These are phyloP conservation scores for Phoxinus dragarum DNA, from an alignment of 2,797 vertebrate species.

Conservation along the genomic window DNA sequence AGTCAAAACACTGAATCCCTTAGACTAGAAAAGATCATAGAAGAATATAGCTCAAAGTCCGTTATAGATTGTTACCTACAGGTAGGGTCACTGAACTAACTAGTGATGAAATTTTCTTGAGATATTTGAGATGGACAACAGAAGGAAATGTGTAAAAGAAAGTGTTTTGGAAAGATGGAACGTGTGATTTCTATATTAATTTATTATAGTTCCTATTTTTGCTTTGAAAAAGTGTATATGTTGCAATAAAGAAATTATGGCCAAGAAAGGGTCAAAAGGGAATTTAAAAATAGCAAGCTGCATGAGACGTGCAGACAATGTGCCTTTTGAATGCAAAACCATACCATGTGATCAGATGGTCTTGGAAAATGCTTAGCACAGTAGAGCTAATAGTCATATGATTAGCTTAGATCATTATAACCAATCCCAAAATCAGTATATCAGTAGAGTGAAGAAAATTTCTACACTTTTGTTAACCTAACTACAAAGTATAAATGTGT, in stretches of 20 bases:
- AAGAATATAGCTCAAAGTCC: neutral
- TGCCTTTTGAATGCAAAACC: neutral
- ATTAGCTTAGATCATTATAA: neutral
- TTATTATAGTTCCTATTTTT: neutral
- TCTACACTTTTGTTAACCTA: neutral
- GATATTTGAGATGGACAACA: neutral
- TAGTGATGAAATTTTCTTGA: neutral
- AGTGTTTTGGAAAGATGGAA: neutral
- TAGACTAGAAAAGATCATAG: neutral
- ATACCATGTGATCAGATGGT: neutral
- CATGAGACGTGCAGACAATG: neutral
- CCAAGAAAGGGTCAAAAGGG: neutral
- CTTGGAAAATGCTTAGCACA: neutral
- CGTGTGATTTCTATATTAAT: neutral
- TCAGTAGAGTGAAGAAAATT: neutral
- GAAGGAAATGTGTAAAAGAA: neutral
- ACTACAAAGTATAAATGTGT: no score
- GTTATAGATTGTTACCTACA: neutral
- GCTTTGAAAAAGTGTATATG: neutral
- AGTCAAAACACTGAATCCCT: neutral
- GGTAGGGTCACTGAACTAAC: neutral
- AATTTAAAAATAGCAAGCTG: neutral
- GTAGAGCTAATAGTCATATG: neutral
- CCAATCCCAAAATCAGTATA: neutral
- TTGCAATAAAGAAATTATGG: neutral